Evolutionary conservation across 2,888 invertebrate species (phyloP).

Genomic region (Xylota sylvarum): DNA sequence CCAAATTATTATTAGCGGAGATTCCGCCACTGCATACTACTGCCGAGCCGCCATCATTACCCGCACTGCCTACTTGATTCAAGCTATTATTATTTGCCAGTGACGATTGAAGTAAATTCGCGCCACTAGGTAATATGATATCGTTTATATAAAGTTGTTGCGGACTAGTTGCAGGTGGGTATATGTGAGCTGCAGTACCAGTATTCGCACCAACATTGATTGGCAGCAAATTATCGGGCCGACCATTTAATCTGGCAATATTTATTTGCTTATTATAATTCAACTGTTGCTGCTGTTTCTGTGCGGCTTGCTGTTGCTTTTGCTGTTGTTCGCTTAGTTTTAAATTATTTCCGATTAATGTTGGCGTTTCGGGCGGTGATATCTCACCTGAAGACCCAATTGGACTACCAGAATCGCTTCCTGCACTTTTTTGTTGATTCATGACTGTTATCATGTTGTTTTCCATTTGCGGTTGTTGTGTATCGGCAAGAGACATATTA

Average conservation of each 20-base stretch:
- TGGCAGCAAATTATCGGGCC: slow-evolving; percentile 80
- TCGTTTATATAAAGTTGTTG: slow-evolving; percentile 78
- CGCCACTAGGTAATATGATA: slow-evolving; percentile 76
- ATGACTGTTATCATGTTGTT: slow-evolving; percentile 79
- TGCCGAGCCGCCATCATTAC: slow-evolving; percentile 63
- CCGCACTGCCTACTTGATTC: slow-evolving; percentile 62
- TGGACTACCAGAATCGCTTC: slow-evolving; percentile 85
- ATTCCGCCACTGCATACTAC: slow-evolving; percentile 65
- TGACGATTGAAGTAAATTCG: slow-evolving; percentile 78
- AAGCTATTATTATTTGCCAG: slow-evolving; percentile 78
- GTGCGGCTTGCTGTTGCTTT: slow-evolving; percentile 74
- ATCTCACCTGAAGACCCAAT: slow-evolving; percentile 84
- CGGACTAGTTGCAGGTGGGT: slow-evolving; percentile 77
- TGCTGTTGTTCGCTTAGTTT: slow-evolving; percentile 77
- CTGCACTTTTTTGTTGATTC: slow-evolving; percentile 82
- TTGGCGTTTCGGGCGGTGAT: slow-evolving; percentile 84
- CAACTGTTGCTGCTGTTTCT: slow-evolving; percentile 79
- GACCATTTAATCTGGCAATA: slow-evolving; percentile 83
- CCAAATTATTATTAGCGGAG: slow-evolving; percentile 78
- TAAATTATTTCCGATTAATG: slow-evolving; percentile 79
- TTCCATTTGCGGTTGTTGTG: slow-evolving; percentile 77
- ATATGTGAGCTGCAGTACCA: slow-evolving; percentile 62
- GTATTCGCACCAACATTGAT: slow-evolving; percentile 79
- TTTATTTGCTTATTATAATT: slow-evolving; percentile 83
- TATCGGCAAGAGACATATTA: slow-evolving; percentile 81